These are phyloP conservation scores for Pygocentrus nattereri DNA, from an alignment of 2,797 vertebrate species.

Conservation along the genomic window DNA sequence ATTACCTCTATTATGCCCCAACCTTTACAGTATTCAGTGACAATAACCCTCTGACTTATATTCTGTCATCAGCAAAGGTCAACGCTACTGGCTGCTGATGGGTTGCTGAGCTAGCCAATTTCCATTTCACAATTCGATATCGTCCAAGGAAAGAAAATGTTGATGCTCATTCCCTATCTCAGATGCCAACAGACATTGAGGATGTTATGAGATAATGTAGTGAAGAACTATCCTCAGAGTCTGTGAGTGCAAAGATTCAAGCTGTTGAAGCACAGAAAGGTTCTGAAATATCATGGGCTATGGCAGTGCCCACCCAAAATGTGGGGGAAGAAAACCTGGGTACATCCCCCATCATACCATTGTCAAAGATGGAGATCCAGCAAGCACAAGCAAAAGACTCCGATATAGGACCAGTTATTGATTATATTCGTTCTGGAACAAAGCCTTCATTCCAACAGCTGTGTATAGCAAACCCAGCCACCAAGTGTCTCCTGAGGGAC, in stretches of 20 bases:
- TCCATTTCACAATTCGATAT: no score
- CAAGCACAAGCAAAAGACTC: background rate
- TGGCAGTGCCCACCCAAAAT: background rate
- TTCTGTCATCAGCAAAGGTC: no score
- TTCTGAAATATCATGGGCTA: background rate
- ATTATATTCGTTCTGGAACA: no score
- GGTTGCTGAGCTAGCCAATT: no score
- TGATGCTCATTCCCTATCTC: no score
- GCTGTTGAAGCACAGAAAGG: background rate
- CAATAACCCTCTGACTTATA: no score
- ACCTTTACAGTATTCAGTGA: no score
- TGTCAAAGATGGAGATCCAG: background rate
- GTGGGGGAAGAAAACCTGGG: background rate
- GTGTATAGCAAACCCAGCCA: background rate
- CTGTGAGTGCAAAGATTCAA: background rate
- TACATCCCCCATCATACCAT: background rate
- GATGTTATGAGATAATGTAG: conserved; percentile 13
- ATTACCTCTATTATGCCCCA: no score
- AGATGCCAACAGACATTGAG: no score
- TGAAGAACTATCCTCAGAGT: conserved; percentile 8
- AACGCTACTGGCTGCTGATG: no score
- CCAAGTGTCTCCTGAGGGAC: background rate
- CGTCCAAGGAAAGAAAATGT: no score
- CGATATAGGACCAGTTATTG: background rate
- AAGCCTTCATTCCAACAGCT: background rate